These are phyloP conservation scores for Lepidurus couesii DNA, from an alignment of 1,140 invertebrate species.

Conservation along the genomic window DNA sequence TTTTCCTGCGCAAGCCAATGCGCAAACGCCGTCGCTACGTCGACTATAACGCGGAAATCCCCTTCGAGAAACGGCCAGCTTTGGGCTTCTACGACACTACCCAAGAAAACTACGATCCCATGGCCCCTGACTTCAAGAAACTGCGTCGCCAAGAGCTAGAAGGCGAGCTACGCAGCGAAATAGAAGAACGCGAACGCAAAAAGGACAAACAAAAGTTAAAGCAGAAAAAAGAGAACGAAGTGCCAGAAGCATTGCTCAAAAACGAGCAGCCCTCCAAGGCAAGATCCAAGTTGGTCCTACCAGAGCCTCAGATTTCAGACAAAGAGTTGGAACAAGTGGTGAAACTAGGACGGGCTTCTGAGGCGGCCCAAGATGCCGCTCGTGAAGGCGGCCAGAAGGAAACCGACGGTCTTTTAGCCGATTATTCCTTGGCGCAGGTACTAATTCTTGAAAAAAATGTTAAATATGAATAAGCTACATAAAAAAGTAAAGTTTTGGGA, in stretches of 20 bases:
- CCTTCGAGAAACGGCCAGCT: slow-evolving; percentile 91
- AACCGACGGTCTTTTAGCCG: slow-evolving; percentile 80
- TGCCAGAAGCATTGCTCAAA: slow-evolving; percentile 83
- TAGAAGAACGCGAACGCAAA: slow-evolving; percentile 77
- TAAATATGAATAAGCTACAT: background rate
- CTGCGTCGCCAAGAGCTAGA: slow-evolving; percentile 89
- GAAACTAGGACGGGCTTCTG: slow-evolving; percentile 90
- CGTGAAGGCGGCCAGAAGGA: slow-evolving; percentile 72
- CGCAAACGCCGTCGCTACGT: slow-evolving; percentile 75
- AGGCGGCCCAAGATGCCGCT: slow-evolving; percentile 85
- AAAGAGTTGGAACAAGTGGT: slow-evolving; percentile 82
- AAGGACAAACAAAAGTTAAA: slow-evolving; percentile 92
- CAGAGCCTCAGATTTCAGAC: slow-evolving; percentile 94
- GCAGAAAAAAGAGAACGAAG: slow-evolving; percentile 91
- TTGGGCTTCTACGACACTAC: slow-evolving; percentile 90
- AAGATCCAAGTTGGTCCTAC: slow-evolving; percentile 90
- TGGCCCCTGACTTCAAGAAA: slow-evolving; percentile 79
- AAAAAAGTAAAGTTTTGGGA: background rate
- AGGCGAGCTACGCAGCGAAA: slow-evolving; percentile 80
- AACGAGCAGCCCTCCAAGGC: slow-evolving; percentile 87
- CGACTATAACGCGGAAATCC: slow-evolving; percentile 97
- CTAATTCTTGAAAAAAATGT: background rate
- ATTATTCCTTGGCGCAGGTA: slow-evolving; percentile 78
- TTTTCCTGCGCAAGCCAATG: slow-evolving; percentile 58
- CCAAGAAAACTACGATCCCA: slow-evolving; percentile 78